Conservation (phyloP, 64 coral and sea anemone genomes). For the Dendronephthya gigantea region DNA sequence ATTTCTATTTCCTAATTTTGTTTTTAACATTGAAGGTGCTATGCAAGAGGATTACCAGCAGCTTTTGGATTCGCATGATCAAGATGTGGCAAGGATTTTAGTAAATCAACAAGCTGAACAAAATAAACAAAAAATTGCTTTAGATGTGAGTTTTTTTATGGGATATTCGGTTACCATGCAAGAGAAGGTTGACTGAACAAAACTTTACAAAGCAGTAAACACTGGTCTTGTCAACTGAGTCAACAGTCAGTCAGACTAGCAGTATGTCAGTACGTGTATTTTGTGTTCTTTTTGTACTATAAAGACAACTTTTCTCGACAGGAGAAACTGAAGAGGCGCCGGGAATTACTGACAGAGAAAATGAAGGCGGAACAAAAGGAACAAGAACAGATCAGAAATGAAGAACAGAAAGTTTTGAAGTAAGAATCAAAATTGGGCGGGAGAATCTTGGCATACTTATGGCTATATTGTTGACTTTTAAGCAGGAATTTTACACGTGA, state of each 20-base stretch:
- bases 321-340: slow-evolving; percentile 70
- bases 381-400: slow-evolving; percentile 55
- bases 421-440: neutral
- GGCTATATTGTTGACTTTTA: too few species aligned
- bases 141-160: neutral
- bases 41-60: neutral
- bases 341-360: slow-evolving; percentile 62
- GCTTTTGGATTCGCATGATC: neutral
- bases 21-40: neutral
- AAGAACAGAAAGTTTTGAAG: slow-evolving; percentile 82
- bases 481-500: too few species aligned
- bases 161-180: too few species aligned
- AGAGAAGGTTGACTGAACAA: too few species aligned
- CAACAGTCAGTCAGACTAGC: too few species aligned
- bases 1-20: too few species aligned
- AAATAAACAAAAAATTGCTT: neutral
- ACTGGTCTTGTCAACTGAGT: too few species aligned
- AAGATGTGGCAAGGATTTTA: neutral
- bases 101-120: neutral
- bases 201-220: too few species aligned
- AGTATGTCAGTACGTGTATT: too few species aligned
- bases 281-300: neutral
- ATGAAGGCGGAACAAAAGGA: slow-evolving; percentile 58
- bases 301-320: neutral
- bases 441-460: neutral